Conservation (phyloP, 2,797 vertebrate genomes). For the Pogonophryne albipinna region DNA sequence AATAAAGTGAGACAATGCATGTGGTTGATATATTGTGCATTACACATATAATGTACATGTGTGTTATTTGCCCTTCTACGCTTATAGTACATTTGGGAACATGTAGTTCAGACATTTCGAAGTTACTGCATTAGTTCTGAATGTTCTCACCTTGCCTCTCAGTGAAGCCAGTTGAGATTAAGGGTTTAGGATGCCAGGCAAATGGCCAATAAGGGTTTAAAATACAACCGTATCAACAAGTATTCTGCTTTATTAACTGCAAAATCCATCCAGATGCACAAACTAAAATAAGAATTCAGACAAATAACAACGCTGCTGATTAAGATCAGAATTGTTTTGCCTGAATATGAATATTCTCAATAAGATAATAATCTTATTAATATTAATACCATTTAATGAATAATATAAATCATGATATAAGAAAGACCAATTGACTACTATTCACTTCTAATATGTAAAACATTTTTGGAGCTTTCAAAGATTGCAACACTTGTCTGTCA, state of each 20-base stretch:
- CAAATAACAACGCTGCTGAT: conserved; percentile 4
- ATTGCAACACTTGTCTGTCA: neutral
- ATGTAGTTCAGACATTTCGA: conserved; percentile 1
- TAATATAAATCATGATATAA: neutral
- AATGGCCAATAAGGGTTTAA: conserved; percentile 51
- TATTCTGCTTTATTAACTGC: conserved; percentile 28
- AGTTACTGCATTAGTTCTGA: conserved; percentile 34
- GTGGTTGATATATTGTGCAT: neutral
- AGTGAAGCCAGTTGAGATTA: conserved; percentile 46
- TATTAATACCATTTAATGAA: too few relatives aligned
- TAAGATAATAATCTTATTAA: too few relatives aligned
- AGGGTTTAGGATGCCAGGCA: conserved; percentile 52
- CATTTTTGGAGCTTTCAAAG: neutral
- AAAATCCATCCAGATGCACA: conserved; percentile 32
- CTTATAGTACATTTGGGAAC: neutral
- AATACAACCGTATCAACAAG: conserved; percentile 51
- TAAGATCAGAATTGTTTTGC: neutral
- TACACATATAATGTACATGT: neutral
- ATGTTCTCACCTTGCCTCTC: conserved; percentile 35
- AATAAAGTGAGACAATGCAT: too few relatives aligned
- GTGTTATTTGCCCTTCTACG: neutral
- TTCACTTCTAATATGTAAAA: too few relatives aligned
- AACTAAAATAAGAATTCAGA: conserved; percentile 36
- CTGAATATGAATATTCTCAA: too few relatives aligned
- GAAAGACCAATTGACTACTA: neutral